phyloP scores from a whole-genome alignment of 1,140 invertebrate species.

The Pomacea maculata region DNA sequence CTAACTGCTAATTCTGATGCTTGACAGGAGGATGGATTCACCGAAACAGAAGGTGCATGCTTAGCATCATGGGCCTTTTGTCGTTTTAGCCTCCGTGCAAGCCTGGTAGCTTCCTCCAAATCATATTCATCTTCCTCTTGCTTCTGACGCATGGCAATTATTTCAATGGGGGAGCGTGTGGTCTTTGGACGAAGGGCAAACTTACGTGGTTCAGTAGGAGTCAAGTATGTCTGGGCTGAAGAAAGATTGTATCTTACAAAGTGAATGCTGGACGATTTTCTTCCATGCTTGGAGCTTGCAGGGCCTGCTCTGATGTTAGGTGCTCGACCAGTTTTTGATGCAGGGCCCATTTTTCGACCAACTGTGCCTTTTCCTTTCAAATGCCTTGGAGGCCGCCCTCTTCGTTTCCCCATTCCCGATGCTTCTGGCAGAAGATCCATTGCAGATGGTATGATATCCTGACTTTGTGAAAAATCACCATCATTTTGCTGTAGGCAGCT shows the following conservation, averaged over 20 bases:
- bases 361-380: not conserved
- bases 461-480: not conserved
- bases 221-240: not conserved
- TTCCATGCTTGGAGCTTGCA: constrained; percentile 5
- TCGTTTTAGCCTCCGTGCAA: constrained; percentile 31
- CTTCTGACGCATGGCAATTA: constrained; percentile 45
- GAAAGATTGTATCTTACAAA: not conserved
- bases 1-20: constrained; percentile 17
- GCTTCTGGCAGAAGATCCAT: not conserved
- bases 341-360: constrained; percentile 5
- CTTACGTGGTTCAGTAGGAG: not conserved
- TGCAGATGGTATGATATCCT: not conserved
- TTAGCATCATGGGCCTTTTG: constrained; percentile 22
- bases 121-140: constrained; percentile 45
- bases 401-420: not conserved
- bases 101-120: constrained; percentile 35
- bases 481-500: not conserved
- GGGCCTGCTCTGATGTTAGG: constrained; percentile 13
- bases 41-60: not conserved
- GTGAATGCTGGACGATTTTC: not conserved
- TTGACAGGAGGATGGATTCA: constrained; percentile 1
- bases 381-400: constrained; percentile 9
- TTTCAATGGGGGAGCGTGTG: constrained; percentile 48
- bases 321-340: constrained; percentile 10
- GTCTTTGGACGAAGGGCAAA: constrained; percentile 42